Evolutionary conservation across 1,140 invertebrate species (phyloP).

Genomic region (Hesperophylax magnus): DNA sequence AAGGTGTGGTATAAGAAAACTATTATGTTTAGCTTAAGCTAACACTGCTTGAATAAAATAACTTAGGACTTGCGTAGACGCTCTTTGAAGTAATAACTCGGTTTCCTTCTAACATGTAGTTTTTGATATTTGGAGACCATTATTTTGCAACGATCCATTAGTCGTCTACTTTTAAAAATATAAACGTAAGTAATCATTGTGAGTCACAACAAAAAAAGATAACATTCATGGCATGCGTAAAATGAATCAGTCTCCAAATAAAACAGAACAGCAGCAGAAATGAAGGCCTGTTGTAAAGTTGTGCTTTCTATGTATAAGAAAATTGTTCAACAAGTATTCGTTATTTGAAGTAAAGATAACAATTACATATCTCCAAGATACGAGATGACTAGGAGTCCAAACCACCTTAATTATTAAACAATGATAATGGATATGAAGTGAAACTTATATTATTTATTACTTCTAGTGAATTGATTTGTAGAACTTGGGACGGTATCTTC

Average conservation of each 20-base stretch:
- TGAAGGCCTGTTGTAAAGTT: not conserved
- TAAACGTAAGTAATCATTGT: too few species aligned
- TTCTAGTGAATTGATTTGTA: too few species aligned
- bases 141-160: not conserved
- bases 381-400: not conserved
- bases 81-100: slow-evolving; percentile 13
- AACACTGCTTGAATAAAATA: slow-evolving; percentile 16
- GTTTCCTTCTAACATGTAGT: not conserved
- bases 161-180: too few species aligned
- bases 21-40: slow-evolving; percentile 2
- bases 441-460: too few species aligned
- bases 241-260: slow-evolving; percentile 2
- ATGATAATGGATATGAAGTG: too few species aligned
- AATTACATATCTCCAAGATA: not conserved
- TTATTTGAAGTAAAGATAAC: too few species aligned
- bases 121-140: slow-evolving; percentile 2
- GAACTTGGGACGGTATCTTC: too few species aligned
- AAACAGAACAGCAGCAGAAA: not conserved
- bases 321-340: not conserved
- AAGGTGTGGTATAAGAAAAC: slow-evolving; percentile 4
- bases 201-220: too few species aligned
- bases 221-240: not conserved
- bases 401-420: too few species aligned
- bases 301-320: not conserved
- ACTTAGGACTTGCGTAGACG: slow-evolving; percentile 11